Conservation (phyloP, 2,113 vertebrate species). For the Paratilapia polleni region DNA sequence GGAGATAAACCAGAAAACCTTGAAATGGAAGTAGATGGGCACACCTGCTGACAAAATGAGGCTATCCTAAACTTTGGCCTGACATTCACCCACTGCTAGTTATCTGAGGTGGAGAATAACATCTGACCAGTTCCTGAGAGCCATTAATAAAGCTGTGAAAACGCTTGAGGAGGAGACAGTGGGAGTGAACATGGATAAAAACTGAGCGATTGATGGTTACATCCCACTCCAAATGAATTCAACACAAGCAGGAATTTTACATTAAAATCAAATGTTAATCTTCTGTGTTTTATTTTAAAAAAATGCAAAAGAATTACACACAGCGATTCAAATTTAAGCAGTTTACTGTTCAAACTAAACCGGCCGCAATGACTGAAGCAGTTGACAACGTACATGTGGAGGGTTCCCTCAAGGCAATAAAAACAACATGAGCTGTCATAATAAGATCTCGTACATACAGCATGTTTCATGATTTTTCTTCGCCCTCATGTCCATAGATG, state of each 20-base stretch:
- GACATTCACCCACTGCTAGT: background rate
- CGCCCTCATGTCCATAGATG: slow-evolving; percentile 61
- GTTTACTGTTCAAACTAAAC: background rate
- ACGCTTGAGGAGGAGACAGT: background rate
- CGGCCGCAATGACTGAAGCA: background rate
- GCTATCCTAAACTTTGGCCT: background rate
- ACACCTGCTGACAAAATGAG: background rate
- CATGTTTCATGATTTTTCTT: slow-evolving; percentile 40
- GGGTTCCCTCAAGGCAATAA: slow-evolving; percentile 1
- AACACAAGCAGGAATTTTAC: background rate
- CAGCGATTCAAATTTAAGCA: background rate
- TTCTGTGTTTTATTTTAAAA: background rate
- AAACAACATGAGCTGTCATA: background rate
- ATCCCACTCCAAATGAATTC: background rate
- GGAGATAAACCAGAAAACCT: background rate
- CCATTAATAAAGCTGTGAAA: slow-evolving; percentile 13
- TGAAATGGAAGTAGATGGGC: background rate
- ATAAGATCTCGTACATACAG: background rate
- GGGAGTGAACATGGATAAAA: slow-evolving; percentile 9
- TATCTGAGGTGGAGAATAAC: background rate
- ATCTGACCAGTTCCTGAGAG: background rate
- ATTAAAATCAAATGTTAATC: background rate
- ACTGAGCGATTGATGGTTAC: background rate
- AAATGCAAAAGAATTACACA: background rate
- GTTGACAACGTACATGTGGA: background rate